Percentiles rank a stretch among this genome's conserved stretches.
These are phyloP conservation scores for Azemiops feae DNA, from an alignment of 2,113 vertebrate genomes.

Conservation along the genomic window DNA sequence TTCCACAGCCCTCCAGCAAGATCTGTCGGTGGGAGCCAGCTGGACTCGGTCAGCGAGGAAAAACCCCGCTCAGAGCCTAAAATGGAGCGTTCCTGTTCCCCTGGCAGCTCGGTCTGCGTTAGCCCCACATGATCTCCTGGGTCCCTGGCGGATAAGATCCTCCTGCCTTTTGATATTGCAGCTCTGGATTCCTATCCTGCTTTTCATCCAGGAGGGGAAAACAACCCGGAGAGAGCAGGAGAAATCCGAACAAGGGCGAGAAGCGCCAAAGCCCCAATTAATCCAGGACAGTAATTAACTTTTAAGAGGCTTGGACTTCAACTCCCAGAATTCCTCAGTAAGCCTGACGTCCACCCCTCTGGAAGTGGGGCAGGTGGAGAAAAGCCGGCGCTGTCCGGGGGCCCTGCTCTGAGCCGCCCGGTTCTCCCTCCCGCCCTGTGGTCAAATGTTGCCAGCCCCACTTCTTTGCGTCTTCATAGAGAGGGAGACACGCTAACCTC, in stretches of 20 bases:
- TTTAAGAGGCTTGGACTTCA: background rate
- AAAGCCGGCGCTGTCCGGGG: no score
- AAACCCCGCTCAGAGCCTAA: background rate
- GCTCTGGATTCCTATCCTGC: background rate
- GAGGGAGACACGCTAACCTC: background rate
- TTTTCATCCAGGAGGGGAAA: background rate
- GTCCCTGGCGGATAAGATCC: background rate
- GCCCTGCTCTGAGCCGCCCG: background rate
- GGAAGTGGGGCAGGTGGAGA: background rate
- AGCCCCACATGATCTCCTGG: no score
- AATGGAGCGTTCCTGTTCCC: no score
- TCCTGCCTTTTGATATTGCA: no score
- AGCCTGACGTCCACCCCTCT: background rate
- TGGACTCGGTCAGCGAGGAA: background rate
- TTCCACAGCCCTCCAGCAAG: background rate
- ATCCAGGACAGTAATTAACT: no score
- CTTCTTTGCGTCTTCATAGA: background rate
- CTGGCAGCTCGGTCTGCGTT: background rate
- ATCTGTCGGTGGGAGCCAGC: background rate
- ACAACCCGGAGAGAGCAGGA: background rate
- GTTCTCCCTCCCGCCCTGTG: background rate
- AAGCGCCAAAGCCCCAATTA: accelerated
- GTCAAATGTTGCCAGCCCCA: background rate
- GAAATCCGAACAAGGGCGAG: accelerated
- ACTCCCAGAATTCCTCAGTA: background rate